Evolutionary conservation across 2,113 vertebrate species (phyloP), one percentile per base, ranked within the genome.

Genomic region (Corythornis cristatus): DNA sequence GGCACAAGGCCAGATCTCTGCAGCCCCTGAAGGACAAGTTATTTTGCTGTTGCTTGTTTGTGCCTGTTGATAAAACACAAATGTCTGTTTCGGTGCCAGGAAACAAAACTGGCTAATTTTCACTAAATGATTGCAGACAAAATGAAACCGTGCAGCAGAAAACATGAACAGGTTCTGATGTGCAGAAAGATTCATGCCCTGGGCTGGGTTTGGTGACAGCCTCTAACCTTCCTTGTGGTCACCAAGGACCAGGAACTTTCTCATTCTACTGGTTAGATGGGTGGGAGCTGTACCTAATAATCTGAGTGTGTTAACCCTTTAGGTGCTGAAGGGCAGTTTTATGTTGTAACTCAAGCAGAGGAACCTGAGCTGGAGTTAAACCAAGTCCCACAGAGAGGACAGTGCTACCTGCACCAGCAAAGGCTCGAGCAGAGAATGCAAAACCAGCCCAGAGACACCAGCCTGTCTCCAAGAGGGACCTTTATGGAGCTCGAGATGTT

Each of bases 401-500:
- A 3, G 9, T 3, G 2, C 23, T 43, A 13, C 9, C 31, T 20
- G n/a, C n/a, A 11, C 50, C 40, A 11, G 60, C 0, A 2, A 25
- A 46, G 54, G 46, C 46, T 54, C 22, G 2, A 5, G 29, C n/a
- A 19, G 51, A 4, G 22, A 1, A 2, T 15, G 40, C 29, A 61
- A 26, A 42, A 12, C 20, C 67, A 35, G 2, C 37, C 11, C 12
- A 2, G n/a, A 14, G 25, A 22, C 33, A 8, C 0, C 2, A 66
- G 9, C 29, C 10, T 0, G 3, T 42, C 65, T n/a, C 46, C 18
- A 9, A 6, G 65, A 20, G 66, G 21, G 57, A 26, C 15, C 74
- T 8, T 0, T 4, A 4, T 0, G 2, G n/a, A 26, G 28, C 67
- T 33, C 1, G 3, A 14, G 53, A 28, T 35, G 14, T 42, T 42